Base-by-base conservation (phyloP, 2,113 vertebrate genomes). In the Perca fluviatilis region DNA sequence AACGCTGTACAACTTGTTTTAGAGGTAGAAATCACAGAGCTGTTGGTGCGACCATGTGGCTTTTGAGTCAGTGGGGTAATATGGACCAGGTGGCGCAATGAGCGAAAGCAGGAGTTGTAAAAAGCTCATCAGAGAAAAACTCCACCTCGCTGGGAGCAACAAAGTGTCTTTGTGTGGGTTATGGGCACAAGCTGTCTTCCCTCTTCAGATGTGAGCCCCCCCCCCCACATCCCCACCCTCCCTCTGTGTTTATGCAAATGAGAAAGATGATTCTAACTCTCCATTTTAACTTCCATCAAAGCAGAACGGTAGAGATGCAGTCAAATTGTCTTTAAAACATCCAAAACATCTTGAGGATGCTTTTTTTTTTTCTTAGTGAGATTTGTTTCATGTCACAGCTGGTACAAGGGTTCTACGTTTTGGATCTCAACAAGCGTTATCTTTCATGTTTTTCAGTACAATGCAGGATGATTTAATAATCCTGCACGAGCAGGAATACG, bases 401-500 rank as follows among this genome's bases (percentile, higher is more conserved):
- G 3, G 40, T n/a, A 7, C 23, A 6, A 33, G 25, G 18, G 18
- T 30, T 54, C 58, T 12, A 53, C 16, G 57, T 43, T 19, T n/a
- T 19, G 33, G 11, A 7, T 69, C 25, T 65, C 15, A 76, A 18
- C 6, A 16, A 57, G 27, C 12, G 33, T 33, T 23, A 5, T 53
- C 47, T 62, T 43, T 70, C 2, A 3, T 74, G 51, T 30, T 36
- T 85, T 77, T 74, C 94, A 99, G 98, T 77, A 95, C 97, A 5
- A 92, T 98, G 96, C 98, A 99, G 87, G 98, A 99, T 63, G 98
- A 99, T 90, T 92, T 99, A 61, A 93, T 99, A 80, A 96, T 99
- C 87, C 91, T 99, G 11, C 98, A 99, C 0, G 98, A 99, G 88
- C 97, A 99, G 92, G 98, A 99, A 77, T 99, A 99, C 0, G 98